Base-by-base conservation (phyloP, 1,140 invertebrate species). In the Drosophila repleta region DNA sequence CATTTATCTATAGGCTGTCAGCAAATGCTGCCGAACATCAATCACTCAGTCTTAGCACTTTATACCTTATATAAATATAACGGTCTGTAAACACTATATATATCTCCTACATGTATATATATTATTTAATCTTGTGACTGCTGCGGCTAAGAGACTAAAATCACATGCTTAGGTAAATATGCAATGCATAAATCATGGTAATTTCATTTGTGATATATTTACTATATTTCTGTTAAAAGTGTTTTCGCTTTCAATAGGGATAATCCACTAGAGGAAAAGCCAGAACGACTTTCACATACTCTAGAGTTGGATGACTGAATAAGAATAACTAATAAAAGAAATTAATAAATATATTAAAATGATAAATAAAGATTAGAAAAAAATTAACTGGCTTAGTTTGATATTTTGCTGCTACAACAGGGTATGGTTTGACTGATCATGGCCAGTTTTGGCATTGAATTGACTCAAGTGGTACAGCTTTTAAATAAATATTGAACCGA, bases 41-140 rank as follows among this genome's bases (percentile, higher is more conserved):
- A 87, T 84, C 81, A 62, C 29, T 29, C 4, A 35, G 32, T 49
- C 46, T 64, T 58, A 81, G 53, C 61, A 69, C 68, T 64, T 68
- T 57, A 76, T 78, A 61, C 11, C 41, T 70, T 63, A 45, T 65
- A 75, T 58, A 79, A 57, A 63, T 63, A 32, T 24, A 17, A 43
- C 63, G 64, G 67, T 41, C 55, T 52, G 24, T 18, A 37, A 78
- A 52, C 53, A 29, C 75, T 60, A 72, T 79, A 85, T 43, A 6
- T 35, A 79, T 64, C 65, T 74, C 13, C 4, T 43, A n/a, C 74
- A 60, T 74, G 35, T 3, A 17, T 43, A 43, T 76, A 60, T 77
- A 39, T 52, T 53, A 63, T 78, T 75, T 49, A 66, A 69, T 82
- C 77, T 81, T 75, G 78, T 87, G 81, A 85, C 70, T 87, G 68